Evolutionary conservation across 2,888 invertebrate species (phyloP).

Genomic region (Hemithea aestivaria): DNA sequence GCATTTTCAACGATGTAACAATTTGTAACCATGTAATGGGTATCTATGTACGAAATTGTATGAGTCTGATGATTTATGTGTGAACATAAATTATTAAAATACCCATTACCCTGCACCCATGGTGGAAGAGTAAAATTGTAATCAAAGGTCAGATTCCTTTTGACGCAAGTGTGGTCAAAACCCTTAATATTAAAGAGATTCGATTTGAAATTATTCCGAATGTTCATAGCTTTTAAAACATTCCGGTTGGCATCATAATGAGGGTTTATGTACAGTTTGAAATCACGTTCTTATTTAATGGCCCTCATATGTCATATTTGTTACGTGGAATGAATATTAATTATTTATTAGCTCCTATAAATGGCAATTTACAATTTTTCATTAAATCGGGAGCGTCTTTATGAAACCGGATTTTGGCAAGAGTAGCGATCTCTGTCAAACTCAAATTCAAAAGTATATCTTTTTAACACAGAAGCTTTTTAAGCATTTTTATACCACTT

Average conservation of each 20-base stretch:
- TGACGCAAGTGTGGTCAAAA: constrained; percentile 54
- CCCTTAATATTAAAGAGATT: constrained; percentile 44
- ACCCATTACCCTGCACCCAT: constrained; percentile 43
- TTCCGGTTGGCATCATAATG: constrained; percentile 26
- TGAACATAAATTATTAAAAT: constrained; percentile 58
- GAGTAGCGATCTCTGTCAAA: too few relatives aligned
- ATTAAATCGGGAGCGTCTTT: too few relatives aligned
- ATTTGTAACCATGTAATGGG: too few relatives aligned
- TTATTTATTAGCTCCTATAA: not conserved
- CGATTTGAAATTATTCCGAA: constrained; percentile 42
- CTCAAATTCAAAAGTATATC: too few relatives aligned
- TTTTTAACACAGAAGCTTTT: too few relatives aligned
- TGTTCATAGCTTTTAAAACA: constrained; percentile 26
- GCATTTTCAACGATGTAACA: too few relatives aligned
- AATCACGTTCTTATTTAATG: constrained; percentile 10
- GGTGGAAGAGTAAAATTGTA: constrained; percentile 62
- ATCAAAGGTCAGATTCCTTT: constrained; percentile 61
- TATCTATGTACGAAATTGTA: too few relatives aligned
- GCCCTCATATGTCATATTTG: not conserved
- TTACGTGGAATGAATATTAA: not conserved
- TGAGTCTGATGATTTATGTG: too few relatives aligned
- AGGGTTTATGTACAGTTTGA: constrained; percentile 6
- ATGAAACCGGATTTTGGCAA: too few relatives aligned
- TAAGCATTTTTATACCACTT: too few relatives aligned
- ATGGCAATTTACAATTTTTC: too few relatives aligned